Base-by-base conservation (phyloP, 2,797 vertebrate genomes). In the Amblyraja radiata region DNA sequence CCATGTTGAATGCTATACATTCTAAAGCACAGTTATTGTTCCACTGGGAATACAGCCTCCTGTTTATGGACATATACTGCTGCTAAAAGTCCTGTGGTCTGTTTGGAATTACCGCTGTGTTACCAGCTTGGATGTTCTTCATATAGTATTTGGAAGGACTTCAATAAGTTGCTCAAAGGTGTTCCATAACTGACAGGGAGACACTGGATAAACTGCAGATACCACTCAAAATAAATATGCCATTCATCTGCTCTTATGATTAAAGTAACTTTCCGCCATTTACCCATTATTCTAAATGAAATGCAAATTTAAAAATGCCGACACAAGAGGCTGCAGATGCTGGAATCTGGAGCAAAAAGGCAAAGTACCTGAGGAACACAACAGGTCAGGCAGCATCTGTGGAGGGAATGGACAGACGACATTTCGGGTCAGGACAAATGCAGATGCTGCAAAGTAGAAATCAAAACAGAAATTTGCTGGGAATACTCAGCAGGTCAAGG, bases 111-210 rank as follows among this genome's bases (percentile, higher is more conserved):
- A 92, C 65, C 2, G 73, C 39, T 76, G 25, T 54, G 90, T 92
- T 92, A 92, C 90, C 90, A 92, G 90, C 71, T 74, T 92, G 71
- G 90, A 91, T 73, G 90, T 10, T n/a, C 90, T 92, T 92, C 39
- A 76, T 92, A 76, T 58, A n/a, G 39, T 92, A 92, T 92, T 76
- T 92, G 90, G 90, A 92, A 92, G 71, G 28, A 92, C 71, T 76
- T 92, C 90, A 92, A 58, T 92, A 74, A n/a, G 14, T 92, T 92
- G 90, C 28, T 92, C 46, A 58, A 76, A 92, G 90, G 90, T 76
- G 90, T 92, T 92, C 71, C 21, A 92, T 76, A 92, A 76, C 39
- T 71, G 25, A 76, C 71, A 76, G 39, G 90, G 90, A 92, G 90
- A 14, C 39, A 76, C 39, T 54, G 14, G 68, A 92, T 74, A 92